phyloP scores from a whole-genome alignment of 2,888 invertebrate genomes.

The Drosophila austrosaltans region DNA sequence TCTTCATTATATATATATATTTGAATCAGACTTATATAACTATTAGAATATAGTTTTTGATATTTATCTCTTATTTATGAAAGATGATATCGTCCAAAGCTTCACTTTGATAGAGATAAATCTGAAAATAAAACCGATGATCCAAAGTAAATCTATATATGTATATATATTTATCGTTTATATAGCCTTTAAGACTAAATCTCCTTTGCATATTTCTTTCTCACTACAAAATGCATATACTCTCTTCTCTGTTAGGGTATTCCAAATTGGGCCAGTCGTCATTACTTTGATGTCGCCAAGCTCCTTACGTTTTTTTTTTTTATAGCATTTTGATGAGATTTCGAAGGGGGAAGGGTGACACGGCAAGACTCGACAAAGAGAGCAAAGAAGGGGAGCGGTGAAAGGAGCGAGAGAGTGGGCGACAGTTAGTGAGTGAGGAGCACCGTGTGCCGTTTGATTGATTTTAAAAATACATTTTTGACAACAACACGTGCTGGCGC shows the following conservation, averaged over 20 bases:
- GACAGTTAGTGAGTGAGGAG: conserved; percentile 23
- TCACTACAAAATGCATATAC: not conserved
- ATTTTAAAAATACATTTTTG: conserved; percentile 68
- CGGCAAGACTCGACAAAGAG: not conserved
- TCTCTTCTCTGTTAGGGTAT: not conserved
- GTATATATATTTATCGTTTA: too few species aligned
- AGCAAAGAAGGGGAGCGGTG: not conserved
- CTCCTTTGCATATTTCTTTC: not conserved
- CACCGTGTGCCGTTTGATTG: conserved; percentile 56
- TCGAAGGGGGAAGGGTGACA: too few species aligned
- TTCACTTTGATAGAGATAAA: too few species aligned
- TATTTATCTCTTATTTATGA: too few species aligned
- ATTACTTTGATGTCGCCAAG: conserved; percentile 45
- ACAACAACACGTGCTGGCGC: conserved; percentile 43
- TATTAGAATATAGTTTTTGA: too few species aligned
- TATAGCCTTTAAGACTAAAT: too few species aligned
- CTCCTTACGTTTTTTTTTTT: conserved; percentile 43
- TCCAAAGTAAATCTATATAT: too few species aligned
- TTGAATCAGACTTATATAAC: too few species aligned
- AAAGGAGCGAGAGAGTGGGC: not conserved
- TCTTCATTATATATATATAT: too few species aligned
- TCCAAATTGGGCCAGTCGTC: conserved; percentile 33
- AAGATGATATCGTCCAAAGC: too few species aligned
- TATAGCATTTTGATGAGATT: conserved; percentile 57
- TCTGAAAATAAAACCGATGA: too few species aligned